Conservation (phyloP, 2,797 vertebrate species). For the Sphenodon punctatus region DNA sequence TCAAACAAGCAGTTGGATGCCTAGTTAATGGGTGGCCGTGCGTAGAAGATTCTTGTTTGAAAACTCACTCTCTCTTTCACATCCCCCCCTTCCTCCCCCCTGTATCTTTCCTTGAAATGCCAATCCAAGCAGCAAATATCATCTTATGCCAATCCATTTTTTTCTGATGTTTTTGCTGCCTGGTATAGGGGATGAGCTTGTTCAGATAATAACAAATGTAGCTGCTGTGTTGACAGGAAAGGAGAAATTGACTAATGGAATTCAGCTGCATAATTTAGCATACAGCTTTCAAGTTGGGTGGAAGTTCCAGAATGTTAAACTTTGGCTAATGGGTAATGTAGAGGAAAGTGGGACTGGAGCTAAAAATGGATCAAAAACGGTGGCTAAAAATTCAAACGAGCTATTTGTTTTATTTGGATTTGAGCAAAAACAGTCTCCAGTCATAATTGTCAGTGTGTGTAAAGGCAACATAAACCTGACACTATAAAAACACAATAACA, state of each 20-base stretch:
- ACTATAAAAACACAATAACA: no score
- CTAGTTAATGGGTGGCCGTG: no score
- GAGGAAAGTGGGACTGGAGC: conserved; percentile 30
- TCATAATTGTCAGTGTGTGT: background rate
- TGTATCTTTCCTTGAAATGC: conserved; percentile 25
- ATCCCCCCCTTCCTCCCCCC: no score
- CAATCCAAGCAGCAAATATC: conserved; percentile 9
- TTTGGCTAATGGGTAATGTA: conserved; percentile 49
- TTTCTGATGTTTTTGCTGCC: conserved; percentile 53
- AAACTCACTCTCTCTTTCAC: no score
- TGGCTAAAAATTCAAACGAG: conserved; percentile 24
- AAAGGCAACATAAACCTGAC: background rate
- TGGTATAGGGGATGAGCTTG: conserved; percentile 57
- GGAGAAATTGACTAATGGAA: conserved; percentile 74
- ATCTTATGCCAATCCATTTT: conserved; percentile 36
- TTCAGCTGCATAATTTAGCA: conserved; percentile 73
- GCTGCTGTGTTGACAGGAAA: conserved; percentile 72
- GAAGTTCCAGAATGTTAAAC: conserved; percentile 70
- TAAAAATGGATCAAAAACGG: conserved; percentile 56
- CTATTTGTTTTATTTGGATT: conserved; percentile 12
- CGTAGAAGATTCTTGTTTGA: no score
- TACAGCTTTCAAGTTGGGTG: conserved; percentile 56
- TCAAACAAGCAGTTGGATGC: no score
- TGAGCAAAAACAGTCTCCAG: background rate
- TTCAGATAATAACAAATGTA: conserved; percentile 70